Evolutionary conservation across 2,888 invertebrate species (phyloP).

Genomic region (Eupithecia tripunctaria): DNA sequence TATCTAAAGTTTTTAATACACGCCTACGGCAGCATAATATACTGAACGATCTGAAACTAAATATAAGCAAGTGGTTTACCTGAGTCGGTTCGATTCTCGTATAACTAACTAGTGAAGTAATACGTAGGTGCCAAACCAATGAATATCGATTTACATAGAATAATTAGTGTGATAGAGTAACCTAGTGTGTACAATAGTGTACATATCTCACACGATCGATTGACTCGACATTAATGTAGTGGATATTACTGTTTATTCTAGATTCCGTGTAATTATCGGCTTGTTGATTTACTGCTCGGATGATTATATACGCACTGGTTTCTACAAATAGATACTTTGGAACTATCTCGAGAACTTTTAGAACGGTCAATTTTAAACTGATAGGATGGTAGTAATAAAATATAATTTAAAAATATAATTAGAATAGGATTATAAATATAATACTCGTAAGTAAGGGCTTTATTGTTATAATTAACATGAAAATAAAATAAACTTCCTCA

Average conservation of each 20-base stretch:
- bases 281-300: conserved; percentile 10
- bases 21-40: background rate
- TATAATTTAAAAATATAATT: background rate
- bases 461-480: background rate
- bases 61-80: background rate
- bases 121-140: background rate
- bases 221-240: conserved; percentile 19
- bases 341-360: background rate
- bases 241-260: conserved; percentile 18
- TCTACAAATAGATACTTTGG: background rate
- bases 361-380: background rate
- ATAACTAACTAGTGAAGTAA: background rate
- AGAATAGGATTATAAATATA: background rate
- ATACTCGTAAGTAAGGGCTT: background rate
- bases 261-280: conserved; percentile 14
- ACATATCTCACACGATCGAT: conserved; percentile 23
- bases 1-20: background rate
- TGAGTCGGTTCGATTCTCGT: background rate
- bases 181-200: background rate
- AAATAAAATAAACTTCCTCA: background rate
- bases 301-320: background rate
- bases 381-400: background rate
- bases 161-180: background rate
- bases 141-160: background rate
- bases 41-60: background rate